Percentiles rank a stretch among this genome's conserved stretches.
phyloP scores from a whole-genome alignment of 2,888 invertebrate species.

The Macrosoma leucophasiata region DNA sequence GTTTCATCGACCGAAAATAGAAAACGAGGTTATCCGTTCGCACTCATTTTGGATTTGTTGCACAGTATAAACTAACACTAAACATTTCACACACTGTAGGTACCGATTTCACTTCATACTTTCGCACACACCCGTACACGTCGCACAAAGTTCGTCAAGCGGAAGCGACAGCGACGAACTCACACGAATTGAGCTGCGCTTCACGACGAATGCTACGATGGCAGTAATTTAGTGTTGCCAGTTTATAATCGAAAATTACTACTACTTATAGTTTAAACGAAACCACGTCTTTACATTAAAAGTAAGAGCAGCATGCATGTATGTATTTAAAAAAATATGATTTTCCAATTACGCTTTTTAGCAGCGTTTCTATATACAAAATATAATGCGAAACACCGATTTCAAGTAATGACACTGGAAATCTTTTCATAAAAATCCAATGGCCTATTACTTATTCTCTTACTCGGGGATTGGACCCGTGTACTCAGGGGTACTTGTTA shows the following conservation, averaged over 20 bases:
- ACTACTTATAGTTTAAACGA: too few species aligned
- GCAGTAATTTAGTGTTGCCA: constrained; percentile 38
- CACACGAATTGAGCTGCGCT: constrained; percentile 49
- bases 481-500: too few species aligned
- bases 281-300: too few species aligned
- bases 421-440: too few species aligned
- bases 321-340: too few species aligned
- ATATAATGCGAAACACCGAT: too few species aligned
- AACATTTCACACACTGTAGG: constrained; percentile 71
- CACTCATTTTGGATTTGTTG: constrained; percentile 69
- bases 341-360: too few species aligned
- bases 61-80: constrained; percentile 71
- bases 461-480: too few species aligned
- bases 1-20: constrained; percentile 41
- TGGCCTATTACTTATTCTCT: too few species aligned
- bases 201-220: constrained; percentile 32
- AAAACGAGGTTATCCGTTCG: constrained; percentile 60
- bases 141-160: constrained; percentile 63
- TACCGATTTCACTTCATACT: constrained; percentile 75
- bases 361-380: too few species aligned
- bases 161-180: constrained; percentile 58
- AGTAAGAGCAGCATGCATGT: too few species aligned
- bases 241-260: constrained; percentile 21
- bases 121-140: constrained; percentile 72
- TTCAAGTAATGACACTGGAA: too few species aligned